Base-by-base conservation (phyloP, 2,797 vertebrate genomes). In the Sebastes kiyomatsui region DNA sequence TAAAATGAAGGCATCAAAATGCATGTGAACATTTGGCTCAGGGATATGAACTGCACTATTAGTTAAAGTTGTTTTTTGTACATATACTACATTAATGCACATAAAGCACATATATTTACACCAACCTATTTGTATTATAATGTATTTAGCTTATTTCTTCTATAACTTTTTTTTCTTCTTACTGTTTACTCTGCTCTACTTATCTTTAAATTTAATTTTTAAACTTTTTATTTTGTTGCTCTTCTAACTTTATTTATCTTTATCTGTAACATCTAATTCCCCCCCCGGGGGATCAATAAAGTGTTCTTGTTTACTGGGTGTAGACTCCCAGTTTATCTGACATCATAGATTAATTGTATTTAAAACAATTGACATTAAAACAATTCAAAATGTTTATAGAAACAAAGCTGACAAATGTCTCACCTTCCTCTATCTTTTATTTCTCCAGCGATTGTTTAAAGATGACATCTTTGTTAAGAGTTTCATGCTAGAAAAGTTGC, bases 401-500 rank as follows among this genome's bases (percentile, higher is more conserved):
- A 32, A 20, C 35, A 52, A 74, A 28, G 11, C 22, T 12, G 22
- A 54, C 7, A 25, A 13, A 33, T 6, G 6, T 69, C 16, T 69
- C 3, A 5, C 42, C 14, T 59, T n/a, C 5, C 3, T 49, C 28
- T 49, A 2, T 4, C 12, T 42, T 16, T 67, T 67, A 2, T 66
- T 75, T 13, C 55, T 58, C 58, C 46, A 9, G 22, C 2, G 58
- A 80, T 84, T 72, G 67, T 87, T 85, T 46, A 27, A 66, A 77
- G 84, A 83, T 87, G 72, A 82, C 55, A 77, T 87, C 86, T 79
- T 79, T 81, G 38, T 76, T 84, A 77, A 62, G 70, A 20, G 42
- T 73, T 79, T 83, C 74, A 78, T 10, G 68, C 75, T 7, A 49
- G 49, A 70, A 58, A 30, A 73, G 73, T 81, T 82, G 76, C 72